These are phyloP conservation scores for Trachymyrmex septentrionalis DNA, from an alignment of 1,140 invertebrate species.

Conservation along the genomic window DNA sequence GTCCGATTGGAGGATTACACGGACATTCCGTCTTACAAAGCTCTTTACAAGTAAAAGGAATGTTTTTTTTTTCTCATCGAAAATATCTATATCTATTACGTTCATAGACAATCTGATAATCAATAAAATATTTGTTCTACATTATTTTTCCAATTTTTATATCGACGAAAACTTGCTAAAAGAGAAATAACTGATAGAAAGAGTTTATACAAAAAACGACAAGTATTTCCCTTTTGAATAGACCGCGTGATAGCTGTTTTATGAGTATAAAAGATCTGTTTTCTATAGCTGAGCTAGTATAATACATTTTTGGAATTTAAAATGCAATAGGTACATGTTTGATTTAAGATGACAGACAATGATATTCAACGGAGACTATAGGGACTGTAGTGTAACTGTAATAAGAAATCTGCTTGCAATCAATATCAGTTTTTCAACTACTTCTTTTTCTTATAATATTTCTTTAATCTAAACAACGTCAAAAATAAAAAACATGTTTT, in stretches of 20 bases:
- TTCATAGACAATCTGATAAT: background rate
- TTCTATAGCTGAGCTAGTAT: too few species aligned
- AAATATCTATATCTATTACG: background rate
- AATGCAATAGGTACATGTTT: too few species aligned
- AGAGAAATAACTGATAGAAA: background rate
- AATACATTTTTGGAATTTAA: too few species aligned
- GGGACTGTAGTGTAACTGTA: slow-evolving; percentile 51
- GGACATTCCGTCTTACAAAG: slow-evolving; percentile 14
- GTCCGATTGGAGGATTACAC: slow-evolving; percentile 37
- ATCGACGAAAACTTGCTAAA: background rate
- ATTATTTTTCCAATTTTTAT: background rate
- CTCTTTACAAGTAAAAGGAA: slow-evolving; percentile 31
- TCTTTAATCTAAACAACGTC: too few species aligned
- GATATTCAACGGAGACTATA: background rate
- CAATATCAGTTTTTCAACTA: too few species aligned
- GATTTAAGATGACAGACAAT: background rate
- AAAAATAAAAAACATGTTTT: too few species aligned
- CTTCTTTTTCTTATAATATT: too few species aligned
- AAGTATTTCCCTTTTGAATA: background rate
- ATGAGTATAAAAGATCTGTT: background rate
- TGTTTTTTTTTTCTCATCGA: slow-evolving; percentile 3
- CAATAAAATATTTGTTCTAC: background rate
- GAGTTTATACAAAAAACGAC: background rate
- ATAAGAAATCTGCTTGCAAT: slow-evolving; percentile 39
- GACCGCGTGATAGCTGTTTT: background rate